Base-by-base conservation (phyloP, 2,113 vertebrate genomes). In the Solea solea region DNA sequence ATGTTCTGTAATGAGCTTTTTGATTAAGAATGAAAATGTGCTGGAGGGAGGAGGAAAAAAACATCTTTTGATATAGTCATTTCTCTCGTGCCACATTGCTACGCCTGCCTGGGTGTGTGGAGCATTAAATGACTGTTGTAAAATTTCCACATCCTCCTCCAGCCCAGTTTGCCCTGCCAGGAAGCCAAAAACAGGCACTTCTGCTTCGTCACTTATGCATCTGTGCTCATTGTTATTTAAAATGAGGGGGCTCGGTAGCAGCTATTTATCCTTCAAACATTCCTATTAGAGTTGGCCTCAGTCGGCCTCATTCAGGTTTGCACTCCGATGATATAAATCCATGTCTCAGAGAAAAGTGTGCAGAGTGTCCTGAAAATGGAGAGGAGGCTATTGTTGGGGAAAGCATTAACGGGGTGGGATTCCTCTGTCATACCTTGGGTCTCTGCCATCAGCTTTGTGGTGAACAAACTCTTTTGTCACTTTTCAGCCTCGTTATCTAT, bases 1-100 rank as follows among this genome's bases (percentile, higher is more conserved):
- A 48, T 70, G 64, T 76, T 76, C 74, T 64, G 67, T 90, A 92
- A 94, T 91, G 81, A 90, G 90, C 76, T 90, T 92, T 90, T 88
- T 91, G 85, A 89, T 93, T 91, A 93, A 89, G 85, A 85, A 85
- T 68, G 76, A 86, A 86, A 87, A 85, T 87, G 66, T 28, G 76
- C 88, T 72, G 73, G 81, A 66, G 81, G 89, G 82, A 14, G 57
- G 7, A 5, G 13, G 28, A 34, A 54, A 28, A 27, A 6, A 9
- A 40, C 8, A 53, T 80, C 70, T 67, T 42, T 53, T 53, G 76
- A 80, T 83, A 14, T 70, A 74, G 72, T 79, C 73, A 88, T 88
- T 88, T 83, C 78, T 83, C 77, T 58, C 25, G 55, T 59, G 78
- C 79, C 81, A 82, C 80, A 63, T 67, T 12, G 11, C 70, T 76